Evolutionary conservation across 1,140 invertebrate genomes (phyloP).

Genomic region (Nephotettix cincticeps): DNA sequence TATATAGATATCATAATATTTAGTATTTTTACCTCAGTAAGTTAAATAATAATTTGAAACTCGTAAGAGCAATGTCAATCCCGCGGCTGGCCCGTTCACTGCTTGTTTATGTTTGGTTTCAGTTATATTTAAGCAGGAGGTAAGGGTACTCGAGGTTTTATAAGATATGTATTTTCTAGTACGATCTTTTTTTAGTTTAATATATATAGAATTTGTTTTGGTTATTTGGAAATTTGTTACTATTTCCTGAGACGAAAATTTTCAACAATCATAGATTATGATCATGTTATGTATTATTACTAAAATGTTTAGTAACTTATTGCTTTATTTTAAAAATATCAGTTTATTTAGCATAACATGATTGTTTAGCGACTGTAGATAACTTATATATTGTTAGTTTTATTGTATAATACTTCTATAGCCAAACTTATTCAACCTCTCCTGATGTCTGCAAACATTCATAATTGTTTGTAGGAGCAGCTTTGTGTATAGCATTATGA

Average conservation of each 20-base stretch:
- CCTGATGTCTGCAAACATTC: background rate
- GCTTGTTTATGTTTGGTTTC: background rate
- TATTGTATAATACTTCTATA: constrained; percentile 1
- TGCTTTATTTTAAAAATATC: background rate
- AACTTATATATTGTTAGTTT: constrained; percentile 1
- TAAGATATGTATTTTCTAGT: background rate
- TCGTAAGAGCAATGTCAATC: background rate
- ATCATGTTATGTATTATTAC: background rate
- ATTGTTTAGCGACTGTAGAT: constrained; percentile 11
- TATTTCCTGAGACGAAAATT: background rate
- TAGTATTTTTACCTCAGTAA: constrained; percentile 12
- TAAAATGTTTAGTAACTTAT: background rate
- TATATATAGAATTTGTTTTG: background rate
- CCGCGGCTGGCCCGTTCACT: background rate
- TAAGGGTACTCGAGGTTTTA: constrained; percentile 9
- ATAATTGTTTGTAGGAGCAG: constrained; percentile 14
- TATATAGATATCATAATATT: background rate
- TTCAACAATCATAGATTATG: background rate
- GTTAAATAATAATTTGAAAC: background rate
- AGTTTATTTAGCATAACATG: background rate
- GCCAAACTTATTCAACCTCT: background rate
- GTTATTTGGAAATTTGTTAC: background rate
- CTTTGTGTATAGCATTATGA: constrained; percentile 12
- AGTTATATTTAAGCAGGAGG: background rate
- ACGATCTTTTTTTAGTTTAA: background rate